These are phyloP conservation scores for Mycteria americana DNA, from an alignment of 2,797 vertebrate genomes.

Conservation along the genomic window DNA sequence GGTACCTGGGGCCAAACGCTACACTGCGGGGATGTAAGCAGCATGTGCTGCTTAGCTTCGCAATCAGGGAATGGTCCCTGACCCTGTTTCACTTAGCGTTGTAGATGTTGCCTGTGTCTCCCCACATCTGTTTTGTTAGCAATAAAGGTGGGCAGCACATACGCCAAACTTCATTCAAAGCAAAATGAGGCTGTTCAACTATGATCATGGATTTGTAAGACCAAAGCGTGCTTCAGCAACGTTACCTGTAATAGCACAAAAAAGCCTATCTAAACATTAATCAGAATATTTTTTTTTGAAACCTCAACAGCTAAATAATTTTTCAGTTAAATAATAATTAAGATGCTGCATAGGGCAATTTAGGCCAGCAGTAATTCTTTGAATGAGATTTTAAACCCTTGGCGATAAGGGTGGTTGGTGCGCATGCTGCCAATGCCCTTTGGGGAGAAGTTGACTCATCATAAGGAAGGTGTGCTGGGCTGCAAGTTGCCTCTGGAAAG, in stretches of 20 bases:
- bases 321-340: neutral
- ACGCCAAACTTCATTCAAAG: neutral
- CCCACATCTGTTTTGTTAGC: neutral
- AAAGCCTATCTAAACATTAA: neutral
- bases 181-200: neutral
- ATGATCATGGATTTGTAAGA: neutral
- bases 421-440: neutral
- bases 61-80: neutral
- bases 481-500: neutral
- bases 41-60: accelerated
- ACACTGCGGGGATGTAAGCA: neutral
- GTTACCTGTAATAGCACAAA: neutral
- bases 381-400: neutral
- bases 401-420: neutral
- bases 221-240: neutral
- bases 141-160: neutral
- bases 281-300: neutral
- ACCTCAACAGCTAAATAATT: neutral
- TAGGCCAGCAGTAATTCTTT: neutral
- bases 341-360: neutral
- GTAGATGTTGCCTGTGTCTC: neutral
- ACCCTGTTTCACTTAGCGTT: neutral
- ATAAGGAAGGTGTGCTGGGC: neutral
- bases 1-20: neutral
- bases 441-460: neutral